Conservation (phyloP, 2,888 invertebrate genomes). For the Drosophila multiciliata region DNA sequence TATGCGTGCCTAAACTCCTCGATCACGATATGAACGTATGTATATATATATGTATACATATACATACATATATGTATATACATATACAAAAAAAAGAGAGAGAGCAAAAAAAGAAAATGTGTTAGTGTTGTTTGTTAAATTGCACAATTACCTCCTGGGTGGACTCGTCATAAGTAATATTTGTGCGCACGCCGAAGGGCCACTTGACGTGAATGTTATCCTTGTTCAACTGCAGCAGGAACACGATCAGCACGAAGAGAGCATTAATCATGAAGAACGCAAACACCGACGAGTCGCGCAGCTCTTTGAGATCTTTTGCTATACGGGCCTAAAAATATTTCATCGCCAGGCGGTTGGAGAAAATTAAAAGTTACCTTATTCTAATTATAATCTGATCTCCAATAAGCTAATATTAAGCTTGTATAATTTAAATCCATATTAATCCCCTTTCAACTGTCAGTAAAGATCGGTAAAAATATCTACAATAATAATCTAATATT, state of each 20-base stretch:
- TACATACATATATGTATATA: constrained; percentile 12
- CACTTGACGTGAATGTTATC: constrained; percentile 97
- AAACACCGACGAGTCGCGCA: constrained; percentile 97
- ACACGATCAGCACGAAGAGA: constrained; percentile 98
- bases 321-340: constrained; percentile 92
- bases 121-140: constrained; percentile 82
- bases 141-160: constrained; percentile 93
- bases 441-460: background rate
- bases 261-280: constrained; percentile 99
- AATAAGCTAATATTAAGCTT: background rate
- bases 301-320: constrained; percentile 95
- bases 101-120: constrained; percentile 72
- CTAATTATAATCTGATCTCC: constrained; percentile 3
- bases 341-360: constrained; percentile 22
- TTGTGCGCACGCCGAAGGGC: constrained; percentile 97
- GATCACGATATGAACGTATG: constrained; percentile 21
- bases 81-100: constrained; percentile 55
- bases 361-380: background rate
- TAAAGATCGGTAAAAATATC: background rate
- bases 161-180: constrained; percentile 95
- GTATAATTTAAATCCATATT: background rate
- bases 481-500: too few species aligned
- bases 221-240: constrained; percentile 99
- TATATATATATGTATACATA: constrained; percentile 19
- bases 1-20: constrained; percentile 89